Conservation (phyloP, 2,888 invertebrate species). For the Drosophila borborema region DNA sequence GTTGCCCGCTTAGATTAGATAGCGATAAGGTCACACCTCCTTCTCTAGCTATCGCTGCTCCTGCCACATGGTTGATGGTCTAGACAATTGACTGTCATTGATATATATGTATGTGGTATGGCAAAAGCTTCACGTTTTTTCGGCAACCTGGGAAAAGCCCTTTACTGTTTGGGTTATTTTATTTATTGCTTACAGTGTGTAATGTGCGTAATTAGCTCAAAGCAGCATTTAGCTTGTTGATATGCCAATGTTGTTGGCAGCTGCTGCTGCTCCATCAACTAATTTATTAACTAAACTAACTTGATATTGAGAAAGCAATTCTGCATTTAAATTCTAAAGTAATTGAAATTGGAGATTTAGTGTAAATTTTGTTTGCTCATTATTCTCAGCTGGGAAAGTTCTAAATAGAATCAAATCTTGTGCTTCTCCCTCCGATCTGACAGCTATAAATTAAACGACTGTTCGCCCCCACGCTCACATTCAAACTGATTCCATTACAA, state of each 20-base stretch:
- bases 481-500: too few relatives aligned
- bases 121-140: constrained; percentile 5
- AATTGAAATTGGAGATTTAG: neutral
- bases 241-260: neutral
- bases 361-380: too few relatives aligned
- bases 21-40: constrained; percentile 31
- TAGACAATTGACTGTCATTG: constrained; percentile 1
- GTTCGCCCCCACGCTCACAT: too few relatives aligned
- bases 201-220: constrained; percentile 5
- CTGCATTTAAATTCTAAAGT: neutral
- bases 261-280: neutral
- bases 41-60: neutral
- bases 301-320: neutral
- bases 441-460: too few relatives aligned
- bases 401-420: too few relatives aligned
- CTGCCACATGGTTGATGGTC: neutral
- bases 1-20: constrained; percentile 58
- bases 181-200: constrained; percentile 25
- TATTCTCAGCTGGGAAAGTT: too few relatives aligned
- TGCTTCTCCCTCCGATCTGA: too few relatives aligned
- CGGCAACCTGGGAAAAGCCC: neutral
- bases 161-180: neutral
- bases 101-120: constrained; percentile 6
- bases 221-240: neutral
- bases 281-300: neutral